Evolutionary conservation across 2,797 vertebrate genomes (phyloP), one percentile per base, ranked within the genome.

Genomic region (Cyclura pinguis): DNA sequence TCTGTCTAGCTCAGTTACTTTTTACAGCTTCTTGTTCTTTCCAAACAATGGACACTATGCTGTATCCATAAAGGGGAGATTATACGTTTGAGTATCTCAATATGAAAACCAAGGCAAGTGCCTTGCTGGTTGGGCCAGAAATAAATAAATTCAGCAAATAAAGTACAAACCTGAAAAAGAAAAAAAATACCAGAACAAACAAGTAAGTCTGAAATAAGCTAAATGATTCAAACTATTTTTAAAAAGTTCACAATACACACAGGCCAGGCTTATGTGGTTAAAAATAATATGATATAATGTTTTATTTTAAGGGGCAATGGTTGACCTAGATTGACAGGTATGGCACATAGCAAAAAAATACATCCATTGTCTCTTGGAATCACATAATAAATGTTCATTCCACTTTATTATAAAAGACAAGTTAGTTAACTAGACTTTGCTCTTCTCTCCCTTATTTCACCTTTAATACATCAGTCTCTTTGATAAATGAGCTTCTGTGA

Each of bases 401-500:
- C 35, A 74, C 57, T 82, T 76, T 86, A 47, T 55, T 86, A 86
- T 50, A 74, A 81, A 78, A 62, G 72, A 76, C 42, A 84, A 52
- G 12, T 42, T 50, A 16, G 27, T 42, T 52, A n/a, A 38, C 38
- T 76, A 90, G 69, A 2, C 0, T 78, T 91, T 92, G 76, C 88
- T 88, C 91, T 78, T 16, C 50, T 92, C 47, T 52, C 78, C 84
- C 73, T 59, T 92, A 89, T 86, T 76, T 76, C 57, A 77, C 62
- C 55, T 16, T 83, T 55, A 38, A 47, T 88, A 50, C 82, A 50
- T n/a, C 84, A 83, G 32, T 93, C 91, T 92, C 91, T 95, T 93
- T 88, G 91, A 93, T 72, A 86, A 92, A 93, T 69, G 90, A 93
- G 84, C 88, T 77, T 32, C 74, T 89, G 47, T 78, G 94, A 89